phyloP scores from a whole-genome alignment of 2,888 invertebrate species.

The Oeneis ivallda region DNA sequence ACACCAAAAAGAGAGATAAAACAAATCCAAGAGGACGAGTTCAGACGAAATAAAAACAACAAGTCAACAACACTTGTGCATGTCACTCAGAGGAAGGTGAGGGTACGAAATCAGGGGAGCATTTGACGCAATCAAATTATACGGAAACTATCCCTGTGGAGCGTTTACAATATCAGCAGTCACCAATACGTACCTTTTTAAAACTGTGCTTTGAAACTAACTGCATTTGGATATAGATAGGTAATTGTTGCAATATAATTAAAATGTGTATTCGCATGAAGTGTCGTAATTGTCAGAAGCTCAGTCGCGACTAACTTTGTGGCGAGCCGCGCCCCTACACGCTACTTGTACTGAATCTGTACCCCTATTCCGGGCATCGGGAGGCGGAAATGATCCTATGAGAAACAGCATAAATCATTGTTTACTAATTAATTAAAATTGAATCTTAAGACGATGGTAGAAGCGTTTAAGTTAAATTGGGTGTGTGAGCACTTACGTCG shows the following conservation, averaged over 20 bases:
- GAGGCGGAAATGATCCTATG: constrained; percentile 54
- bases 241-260: constrained; percentile 20
- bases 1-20: constrained; percentile 19
- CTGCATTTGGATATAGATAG: constrained; percentile 8
- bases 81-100: constrained; percentile 60
- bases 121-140: constrained; percentile 66
- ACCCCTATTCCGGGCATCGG: constrained; percentile 79
- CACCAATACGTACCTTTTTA: constrained; percentile 58
- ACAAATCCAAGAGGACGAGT: constrained; percentile 53
- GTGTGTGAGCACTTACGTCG: constrained; percentile 48
- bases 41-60: constrained; percentile 72
- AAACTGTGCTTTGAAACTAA: constrained; percentile 7
- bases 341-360: constrained; percentile 81
- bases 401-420: constrained; percentile 49
- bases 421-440: constrained; percentile 35
- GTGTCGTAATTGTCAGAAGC: constrained; percentile 73
- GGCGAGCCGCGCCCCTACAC: constrained; percentile 82
- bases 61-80: constrained; percentile 72
- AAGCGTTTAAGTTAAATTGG: constrained; percentile 47
- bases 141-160: constrained; percentile 45
- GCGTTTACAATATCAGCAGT: constrained; percentile 30
- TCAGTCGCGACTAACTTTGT: constrained; percentile 80
- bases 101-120: constrained; percentile 63
- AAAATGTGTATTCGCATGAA: constrained; percentile 54
- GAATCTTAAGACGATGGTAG: constrained; percentile 34